These are phyloP conservation scores for Tetrao urogallus DNA, from an alignment of 2,113 vertebrate species.

Conservation along the genomic window DNA sequence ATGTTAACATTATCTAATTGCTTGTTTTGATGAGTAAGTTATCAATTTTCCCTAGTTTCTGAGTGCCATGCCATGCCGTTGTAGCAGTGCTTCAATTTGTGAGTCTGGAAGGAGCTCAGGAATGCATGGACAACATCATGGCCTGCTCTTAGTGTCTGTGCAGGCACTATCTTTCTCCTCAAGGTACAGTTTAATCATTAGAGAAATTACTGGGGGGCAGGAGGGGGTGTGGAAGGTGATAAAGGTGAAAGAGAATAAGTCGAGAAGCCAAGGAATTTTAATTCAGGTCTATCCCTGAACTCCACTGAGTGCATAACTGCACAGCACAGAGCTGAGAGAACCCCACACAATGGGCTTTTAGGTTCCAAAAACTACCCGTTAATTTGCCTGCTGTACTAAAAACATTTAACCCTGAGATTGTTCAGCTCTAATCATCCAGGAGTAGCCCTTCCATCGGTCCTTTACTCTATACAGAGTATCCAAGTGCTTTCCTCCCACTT, in stretches of 20 bases:
- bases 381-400: not conserved
- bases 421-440: not conserved
- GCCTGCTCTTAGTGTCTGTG: not conserved
- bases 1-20: not conserved
- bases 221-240: not conserved
- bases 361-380: not conserved
- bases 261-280: not conserved
- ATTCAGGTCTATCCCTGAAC: not conserved
- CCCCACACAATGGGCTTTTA: accelerated
- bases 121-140: accelerated
- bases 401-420: not conserved
- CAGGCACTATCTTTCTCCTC: not conserved
- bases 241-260: not conserved
- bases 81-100: not conserved
- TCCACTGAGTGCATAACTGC: not conserved
- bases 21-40: not conserved
- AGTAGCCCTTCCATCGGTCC: not conserved
- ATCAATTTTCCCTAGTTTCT: accelerated
- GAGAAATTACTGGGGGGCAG: not conserved
- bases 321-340: not conserved
- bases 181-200: not conserved
- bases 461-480: not conserved
- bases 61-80: not conserved
- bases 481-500: not conserved
- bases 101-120: not conserved